Evolutionary conservation across 2,888 invertebrate genomes (phyloP).

Genomic region (Boloria euphrosyne): DNA sequence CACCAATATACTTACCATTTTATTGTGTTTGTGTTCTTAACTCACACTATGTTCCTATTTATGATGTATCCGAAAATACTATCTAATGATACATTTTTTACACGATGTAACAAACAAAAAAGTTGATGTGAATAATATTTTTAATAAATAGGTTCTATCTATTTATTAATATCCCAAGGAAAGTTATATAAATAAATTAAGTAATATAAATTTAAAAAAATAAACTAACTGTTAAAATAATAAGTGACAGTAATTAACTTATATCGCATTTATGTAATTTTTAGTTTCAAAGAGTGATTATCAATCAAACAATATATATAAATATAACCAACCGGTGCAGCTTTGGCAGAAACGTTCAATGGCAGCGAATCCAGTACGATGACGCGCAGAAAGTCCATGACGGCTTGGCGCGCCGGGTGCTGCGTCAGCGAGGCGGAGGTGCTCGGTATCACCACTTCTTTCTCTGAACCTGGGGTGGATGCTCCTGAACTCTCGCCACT

Average conservation of each 20-base stretch:
- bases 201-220: no score
- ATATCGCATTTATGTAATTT: no score
- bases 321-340: constrained; percentile 82
- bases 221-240: no score
- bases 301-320: no score
- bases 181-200: no score
- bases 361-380: constrained; percentile 97
- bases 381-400: constrained; percentile 96
- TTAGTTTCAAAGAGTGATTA: no score
- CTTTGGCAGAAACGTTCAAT: constrained; percentile 89
- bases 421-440: constrained; percentile 81
- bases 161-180: no score
- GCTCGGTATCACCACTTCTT: constrained; percentile 75
- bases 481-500: constrained; percentile 90
- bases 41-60: background rate
- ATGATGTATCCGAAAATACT: background rate
- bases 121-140: no score
- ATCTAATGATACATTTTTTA: background rate
- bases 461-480: constrained; percentile 88
- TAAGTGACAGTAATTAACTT: no score
- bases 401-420: constrained; percentile 92
- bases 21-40: background rate
- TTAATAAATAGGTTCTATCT: no score
- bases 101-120: background rate
- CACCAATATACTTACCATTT: background rate